phyloP scores from a whole-genome alignment of 2,888 invertebrate genomes.

The Patella ulyssiponensis region DNA sequence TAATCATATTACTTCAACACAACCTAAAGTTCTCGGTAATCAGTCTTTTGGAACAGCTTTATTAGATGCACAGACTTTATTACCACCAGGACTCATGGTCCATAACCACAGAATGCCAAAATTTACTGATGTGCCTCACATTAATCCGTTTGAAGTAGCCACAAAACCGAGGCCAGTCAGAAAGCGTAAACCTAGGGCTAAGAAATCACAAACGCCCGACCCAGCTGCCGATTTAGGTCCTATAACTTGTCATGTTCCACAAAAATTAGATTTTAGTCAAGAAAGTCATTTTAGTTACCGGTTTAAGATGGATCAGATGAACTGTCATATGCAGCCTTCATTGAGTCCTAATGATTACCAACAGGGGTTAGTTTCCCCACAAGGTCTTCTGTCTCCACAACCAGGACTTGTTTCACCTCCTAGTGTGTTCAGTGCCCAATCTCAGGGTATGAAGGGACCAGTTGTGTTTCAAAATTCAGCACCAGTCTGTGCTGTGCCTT shows the following conservation, averaged over 20 bases:
- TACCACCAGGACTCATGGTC: conserved; percentile 3
- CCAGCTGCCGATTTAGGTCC: conserved; percentile 39
- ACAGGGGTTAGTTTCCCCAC: conserved; percentile 20
- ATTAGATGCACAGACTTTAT: too few relatives aligned
- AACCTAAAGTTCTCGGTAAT: too few relatives aligned
- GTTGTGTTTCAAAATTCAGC: conserved; percentile 11
- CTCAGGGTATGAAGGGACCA: conserved; percentile 4
- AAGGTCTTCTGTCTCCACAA: conserved; percentile 5
- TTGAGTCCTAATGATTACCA: conserved; percentile 16
- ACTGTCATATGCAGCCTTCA: conserved; percentile 13
- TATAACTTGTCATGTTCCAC: conserved; percentile 39
- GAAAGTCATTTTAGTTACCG: conserved; percentile 18
- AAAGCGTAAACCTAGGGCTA: conserved; percentile 10
- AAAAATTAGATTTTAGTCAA: conserved; percentile 42
- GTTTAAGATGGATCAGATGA: conserved; percentile 10
- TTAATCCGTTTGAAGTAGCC: conserved; percentile 13
- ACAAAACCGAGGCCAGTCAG: conserved; percentile 2
- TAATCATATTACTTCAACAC: too few relatives aligned
- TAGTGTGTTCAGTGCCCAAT: background rate
- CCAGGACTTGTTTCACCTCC: background rate
- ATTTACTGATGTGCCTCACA: conserved; percentile 5
- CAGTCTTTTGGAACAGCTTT: too few relatives aligned
- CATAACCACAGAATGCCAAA: conserved; percentile 15
- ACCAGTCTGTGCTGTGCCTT: background rate
- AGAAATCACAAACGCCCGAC: conserved; percentile 31